Conservation (phyloP, 2,888 invertebrate species). For the Herminia tarsipennalis region DNA sequence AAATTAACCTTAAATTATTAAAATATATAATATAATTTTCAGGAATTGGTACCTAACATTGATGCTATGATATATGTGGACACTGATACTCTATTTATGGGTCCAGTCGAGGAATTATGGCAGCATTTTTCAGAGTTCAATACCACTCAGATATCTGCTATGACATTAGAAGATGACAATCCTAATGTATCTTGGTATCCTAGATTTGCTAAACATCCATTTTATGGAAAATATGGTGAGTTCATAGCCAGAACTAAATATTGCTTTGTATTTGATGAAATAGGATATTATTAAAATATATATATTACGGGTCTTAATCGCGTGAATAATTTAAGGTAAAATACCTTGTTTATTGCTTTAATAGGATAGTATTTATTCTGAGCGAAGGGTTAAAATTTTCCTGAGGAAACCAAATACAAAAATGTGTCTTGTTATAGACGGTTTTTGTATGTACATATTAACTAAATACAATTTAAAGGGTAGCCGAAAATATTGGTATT, state of each 20-base stretch:
- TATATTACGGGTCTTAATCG: too few species aligned
- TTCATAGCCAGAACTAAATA: neutral
- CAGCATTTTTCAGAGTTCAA: conserved; percentile 93
- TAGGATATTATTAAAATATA: too few species aligned
- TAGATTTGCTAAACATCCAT: conserved; percentile 97
- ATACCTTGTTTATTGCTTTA: too few species aligned
- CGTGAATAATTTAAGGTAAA: too few species aligned
- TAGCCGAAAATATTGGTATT: too few species aligned
- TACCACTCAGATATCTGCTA: conserved; percentile 93
- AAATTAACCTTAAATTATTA: too few species aligned
- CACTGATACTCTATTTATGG: conserved; percentile 95
- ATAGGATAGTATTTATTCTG: too few species aligned
- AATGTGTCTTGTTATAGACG: too few species aligned
- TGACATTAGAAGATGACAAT: conserved; percentile 96
- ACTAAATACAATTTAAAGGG: too few species aligned
- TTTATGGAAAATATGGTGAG: conserved; percentile 93
- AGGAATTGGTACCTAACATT: conserved; percentile 91
- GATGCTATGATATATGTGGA: conserved; percentile 97
- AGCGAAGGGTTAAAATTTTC: too few species aligned
- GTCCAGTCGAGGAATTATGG: conserved; percentile 94
- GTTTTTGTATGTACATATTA: too few species aligned
- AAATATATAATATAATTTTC: conserved; percentile 49
- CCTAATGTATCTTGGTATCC: conserved; percentile 98
- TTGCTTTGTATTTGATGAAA: conserved; percentile 2
- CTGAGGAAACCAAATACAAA: too few species aligned